Conservation (phyloP, 2,888 invertebrate genomes). For the Cataglyphis livida region DNA sequence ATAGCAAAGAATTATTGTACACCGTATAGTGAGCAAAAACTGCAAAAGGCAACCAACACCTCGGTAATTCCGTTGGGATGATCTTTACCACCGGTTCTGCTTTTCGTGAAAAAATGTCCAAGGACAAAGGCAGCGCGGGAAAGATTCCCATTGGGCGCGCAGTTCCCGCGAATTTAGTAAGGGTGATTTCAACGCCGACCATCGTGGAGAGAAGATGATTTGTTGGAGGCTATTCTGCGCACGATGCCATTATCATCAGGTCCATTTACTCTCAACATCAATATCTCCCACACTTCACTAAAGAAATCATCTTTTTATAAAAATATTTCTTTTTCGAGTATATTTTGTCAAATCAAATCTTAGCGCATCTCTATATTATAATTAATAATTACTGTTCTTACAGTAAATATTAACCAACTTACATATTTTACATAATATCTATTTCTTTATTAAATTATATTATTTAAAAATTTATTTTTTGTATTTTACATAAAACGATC, state of each 20-base stretch:
- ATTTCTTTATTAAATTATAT: background rate
- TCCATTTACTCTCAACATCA: conserved; percentile 7
- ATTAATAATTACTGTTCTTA: background rate
- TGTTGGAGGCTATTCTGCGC: conserved; percentile 33
- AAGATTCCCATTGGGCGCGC: conserved; percentile 71
- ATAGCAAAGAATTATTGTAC: conserved; percentile 22
- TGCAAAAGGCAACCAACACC: conserved; percentile 56
- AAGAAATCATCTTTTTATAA: background rate
- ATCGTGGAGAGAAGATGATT: conserved; percentile 65
- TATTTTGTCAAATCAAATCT: background rate
- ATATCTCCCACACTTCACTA: background rate
- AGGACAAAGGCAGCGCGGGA: conserved; percentile 73
- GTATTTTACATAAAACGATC: background rate
- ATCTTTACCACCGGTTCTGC: conserved; percentile 31
- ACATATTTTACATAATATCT: background rate
- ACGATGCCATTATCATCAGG: conserved; percentile 13
- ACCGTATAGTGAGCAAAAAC: conserved; percentile 12
- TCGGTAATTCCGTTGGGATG: conserved; percentile 61
- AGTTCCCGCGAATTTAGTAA: conserved; percentile 66
- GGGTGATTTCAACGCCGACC: conserved; percentile 72
- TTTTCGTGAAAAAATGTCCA: conserved; percentile 51
- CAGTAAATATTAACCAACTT: background rate
- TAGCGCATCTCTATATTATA: background rate
- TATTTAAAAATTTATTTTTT: background rate
- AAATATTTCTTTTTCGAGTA: background rate